Evolutionary conservation across 1,140 invertebrate species (phyloP).

Genomic region (Eciton burchellii): DNA sequence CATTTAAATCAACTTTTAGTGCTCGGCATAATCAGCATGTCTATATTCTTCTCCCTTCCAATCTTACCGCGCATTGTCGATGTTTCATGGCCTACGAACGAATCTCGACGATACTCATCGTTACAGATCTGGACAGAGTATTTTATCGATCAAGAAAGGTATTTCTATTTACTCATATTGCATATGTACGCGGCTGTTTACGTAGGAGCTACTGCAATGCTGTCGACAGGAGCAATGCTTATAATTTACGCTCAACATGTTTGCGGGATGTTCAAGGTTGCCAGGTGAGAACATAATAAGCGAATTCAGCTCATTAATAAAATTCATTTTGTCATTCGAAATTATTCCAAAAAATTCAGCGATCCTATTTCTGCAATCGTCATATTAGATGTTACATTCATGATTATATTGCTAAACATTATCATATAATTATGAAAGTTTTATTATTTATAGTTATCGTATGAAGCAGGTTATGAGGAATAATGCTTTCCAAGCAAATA

Average conservation of each 20-base stretch:
- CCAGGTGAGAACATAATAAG: slow-evolving; percentile 2
- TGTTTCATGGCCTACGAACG: background rate
- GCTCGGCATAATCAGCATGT: background rate
- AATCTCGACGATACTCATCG: background rate
- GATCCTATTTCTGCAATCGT: background rate
- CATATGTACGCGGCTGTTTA: background rate
- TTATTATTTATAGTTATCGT: background rate
- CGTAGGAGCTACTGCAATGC: background rate
- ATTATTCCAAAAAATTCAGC: background rate
- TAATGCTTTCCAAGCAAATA: background rate
- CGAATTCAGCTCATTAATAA: background rate
- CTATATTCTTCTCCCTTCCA: background rate
- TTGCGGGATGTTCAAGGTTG: slow-evolving; percentile 19
- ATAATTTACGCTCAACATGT: background rate
- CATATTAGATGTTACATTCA: too few relatives aligned
- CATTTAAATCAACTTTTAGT: background rate
- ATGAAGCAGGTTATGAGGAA: slow-evolving; percentile 1
- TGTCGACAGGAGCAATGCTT: background rate
- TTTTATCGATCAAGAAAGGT: slow-evolving; percentile 1
- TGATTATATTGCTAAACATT: background rate
- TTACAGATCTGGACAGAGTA: background rate
- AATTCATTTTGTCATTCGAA: background rate
- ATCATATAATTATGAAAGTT: background rate
- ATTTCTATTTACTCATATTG: background rate
- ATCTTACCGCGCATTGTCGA: background rate